Conservation (phyloP, 2,888 invertebrate genomes). For the Dryocosmus kuriphilus region DNA sequence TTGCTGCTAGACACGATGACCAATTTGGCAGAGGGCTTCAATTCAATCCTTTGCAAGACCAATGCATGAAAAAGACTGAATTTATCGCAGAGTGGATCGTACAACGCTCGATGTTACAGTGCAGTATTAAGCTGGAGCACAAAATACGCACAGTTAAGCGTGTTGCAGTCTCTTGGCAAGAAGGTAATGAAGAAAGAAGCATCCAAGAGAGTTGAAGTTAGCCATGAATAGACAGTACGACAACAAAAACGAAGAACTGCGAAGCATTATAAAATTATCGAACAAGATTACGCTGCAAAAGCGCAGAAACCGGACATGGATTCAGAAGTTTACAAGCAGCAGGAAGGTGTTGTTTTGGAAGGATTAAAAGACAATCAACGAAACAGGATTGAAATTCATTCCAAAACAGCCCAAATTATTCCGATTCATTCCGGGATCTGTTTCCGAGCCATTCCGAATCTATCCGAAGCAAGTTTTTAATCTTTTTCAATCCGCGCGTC, state of each 20-base stretch:
- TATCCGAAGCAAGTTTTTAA: too few relatives aligned
- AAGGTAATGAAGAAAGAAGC: neutral
- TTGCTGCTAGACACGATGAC: neutral
- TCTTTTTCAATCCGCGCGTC: too few relatives aligned
- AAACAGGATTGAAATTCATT: too few relatives aligned
- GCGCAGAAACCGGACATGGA: conserved; percentile 9
- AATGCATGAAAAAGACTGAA: neutral
- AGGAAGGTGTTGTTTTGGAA: neutral
- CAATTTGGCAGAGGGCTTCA: neutral
- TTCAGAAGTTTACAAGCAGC: neutral
- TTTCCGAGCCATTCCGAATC: too few relatives aligned
- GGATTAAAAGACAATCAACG: neutral
- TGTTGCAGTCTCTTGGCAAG: neutral
- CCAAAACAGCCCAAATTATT: too few relatives aligned
- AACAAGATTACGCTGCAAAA: neutral
- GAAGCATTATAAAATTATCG: neutral
- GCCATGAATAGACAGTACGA: neutral
- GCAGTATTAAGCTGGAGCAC: neutral
- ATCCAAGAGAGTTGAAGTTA: neutral
- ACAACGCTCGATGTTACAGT: neutral
- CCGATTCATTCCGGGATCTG: too few relatives aligned
- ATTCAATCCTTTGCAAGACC: neutral
- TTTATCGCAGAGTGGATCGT: neutral
- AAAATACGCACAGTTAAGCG: neutral
- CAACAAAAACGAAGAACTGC: neutral